Conservation (phyloP, 2,888 invertebrate genomes). For the Protodeltote pygarga region DNA sequence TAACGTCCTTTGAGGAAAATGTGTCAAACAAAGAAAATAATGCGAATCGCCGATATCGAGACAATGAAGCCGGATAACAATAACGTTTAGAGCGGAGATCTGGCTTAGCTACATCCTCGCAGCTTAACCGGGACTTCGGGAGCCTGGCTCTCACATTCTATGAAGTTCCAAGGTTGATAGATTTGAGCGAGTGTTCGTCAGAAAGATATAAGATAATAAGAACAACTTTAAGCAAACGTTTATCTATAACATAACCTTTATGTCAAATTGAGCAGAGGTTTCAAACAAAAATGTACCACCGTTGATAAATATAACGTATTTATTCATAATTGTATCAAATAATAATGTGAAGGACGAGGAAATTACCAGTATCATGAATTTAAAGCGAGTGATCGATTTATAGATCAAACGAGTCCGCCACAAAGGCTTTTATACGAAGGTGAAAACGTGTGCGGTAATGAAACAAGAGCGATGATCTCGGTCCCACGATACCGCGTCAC, state of each 20-base stretch:
- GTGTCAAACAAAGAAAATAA: neutral
- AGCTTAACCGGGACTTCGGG: neutral
- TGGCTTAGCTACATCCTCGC: neutral
- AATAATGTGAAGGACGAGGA: neutral
- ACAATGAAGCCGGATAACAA: constrained; percentile 2
- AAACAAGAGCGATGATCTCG: constrained; percentile 25
- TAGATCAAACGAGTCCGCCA: constrained; percentile 39
- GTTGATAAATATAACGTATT: neutral
- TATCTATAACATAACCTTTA: no score
- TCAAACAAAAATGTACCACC: no score
- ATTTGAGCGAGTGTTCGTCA: neutral
- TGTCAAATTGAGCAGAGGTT: no score
- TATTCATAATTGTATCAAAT: neutral
- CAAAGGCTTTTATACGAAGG: constrained; percentile 27
- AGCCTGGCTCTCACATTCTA: neutral
- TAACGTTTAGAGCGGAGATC: neutral
- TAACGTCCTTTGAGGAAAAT: neutral
- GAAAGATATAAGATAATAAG: neutral
- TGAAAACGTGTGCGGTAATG: constrained; percentile 27
- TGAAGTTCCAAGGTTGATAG: neutral
- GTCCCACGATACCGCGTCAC: constrained; percentile 6
- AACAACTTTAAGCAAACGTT: neutral
- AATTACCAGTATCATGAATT: constrained; percentile 19
- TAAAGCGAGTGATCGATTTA: constrained; percentile 25
- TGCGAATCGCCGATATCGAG: neutral